Evolutionary conservation across 2,888 invertebrate species (phyloP).

Genomic region (Callosobruchus maculatus): DNA sequence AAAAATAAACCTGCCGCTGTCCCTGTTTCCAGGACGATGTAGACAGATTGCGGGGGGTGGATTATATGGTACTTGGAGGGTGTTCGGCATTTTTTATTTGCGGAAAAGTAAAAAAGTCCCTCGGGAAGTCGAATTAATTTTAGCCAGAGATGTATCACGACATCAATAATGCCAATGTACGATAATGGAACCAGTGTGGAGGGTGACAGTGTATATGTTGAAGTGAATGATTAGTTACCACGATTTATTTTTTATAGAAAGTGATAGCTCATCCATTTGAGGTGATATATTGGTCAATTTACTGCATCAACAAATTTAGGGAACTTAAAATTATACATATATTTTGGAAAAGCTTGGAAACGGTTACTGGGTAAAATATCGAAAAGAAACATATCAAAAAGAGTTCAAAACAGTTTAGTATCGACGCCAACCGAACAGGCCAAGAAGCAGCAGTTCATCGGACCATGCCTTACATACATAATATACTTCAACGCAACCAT

Average conservation of each 20-base stretch:
- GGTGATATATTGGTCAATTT: too few species aligned
- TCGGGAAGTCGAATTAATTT: not conserved
- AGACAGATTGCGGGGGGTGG: not conserved
- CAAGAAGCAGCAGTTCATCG: too few species aligned
- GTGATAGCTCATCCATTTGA: too few species aligned
- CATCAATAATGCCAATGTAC: not conserved
- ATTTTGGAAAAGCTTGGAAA: too few species aligned
- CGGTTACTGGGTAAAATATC: too few species aligned
- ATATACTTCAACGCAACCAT: too few species aligned
- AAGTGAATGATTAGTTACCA: not conserved
- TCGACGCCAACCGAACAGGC: too few species aligned
- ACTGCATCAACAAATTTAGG: too few species aligned
- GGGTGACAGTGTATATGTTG: not conserved
- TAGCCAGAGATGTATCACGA: not conserved
- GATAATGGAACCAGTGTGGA: not conserved
- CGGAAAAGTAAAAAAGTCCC: not conserved
- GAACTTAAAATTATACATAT: too few species aligned
- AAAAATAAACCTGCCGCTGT: not conserved
- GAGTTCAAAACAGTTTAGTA: too few species aligned
- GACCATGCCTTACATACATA: too few species aligned
- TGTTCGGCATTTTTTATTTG: not conserved
- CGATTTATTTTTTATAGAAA: not conserved
- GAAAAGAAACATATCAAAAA: too few species aligned
- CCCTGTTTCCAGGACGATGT: not conserved
- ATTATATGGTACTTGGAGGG: not conserved